Conservation (phyloP, 53 echinoderm and acorn worm species). For the Echinometra lucunter region DNA sequence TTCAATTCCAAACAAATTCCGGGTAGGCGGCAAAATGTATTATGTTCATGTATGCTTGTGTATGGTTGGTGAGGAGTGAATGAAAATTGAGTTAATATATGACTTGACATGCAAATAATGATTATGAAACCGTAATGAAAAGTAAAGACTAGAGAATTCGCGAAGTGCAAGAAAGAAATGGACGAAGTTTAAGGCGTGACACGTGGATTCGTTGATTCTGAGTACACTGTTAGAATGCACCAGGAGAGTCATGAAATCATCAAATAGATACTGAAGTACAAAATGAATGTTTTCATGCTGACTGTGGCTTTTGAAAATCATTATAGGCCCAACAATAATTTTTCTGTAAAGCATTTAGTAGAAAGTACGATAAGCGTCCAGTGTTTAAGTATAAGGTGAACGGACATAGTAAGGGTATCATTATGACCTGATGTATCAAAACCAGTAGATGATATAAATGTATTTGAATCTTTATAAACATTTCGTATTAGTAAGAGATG, state of each 20-base stretch:
- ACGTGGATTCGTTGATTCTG: not conserved
- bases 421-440: too few relatives aligned
- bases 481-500: too few relatives aligned
- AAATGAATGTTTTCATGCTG: not conserved
- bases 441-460: too few relatives aligned
- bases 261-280: not conserved
- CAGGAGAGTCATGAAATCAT: not conserved
- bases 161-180: not conserved
- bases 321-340: too few relatives aligned
- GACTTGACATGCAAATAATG: constrained; percentile 3
- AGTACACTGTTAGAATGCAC: not conserved
- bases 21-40: constrained; percentile 3
- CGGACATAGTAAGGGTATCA: too few relatives aligned
- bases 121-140: not conserved
- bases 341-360: too few relatives aligned
- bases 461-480: too few relatives aligned
- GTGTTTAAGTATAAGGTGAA: too few relatives aligned
- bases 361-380: too few relatives aligned
- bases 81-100: not conserved
- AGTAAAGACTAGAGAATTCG: not conserved
- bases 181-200: not conserved
- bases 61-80: not conserved
- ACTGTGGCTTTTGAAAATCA: not conserved
- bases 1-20: constrained; percentile 48
- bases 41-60: not conserved